Base-by-base conservation (phyloP, 2,888 invertebrate species). In the Marasmarcha lunaedactyla region DNA sequence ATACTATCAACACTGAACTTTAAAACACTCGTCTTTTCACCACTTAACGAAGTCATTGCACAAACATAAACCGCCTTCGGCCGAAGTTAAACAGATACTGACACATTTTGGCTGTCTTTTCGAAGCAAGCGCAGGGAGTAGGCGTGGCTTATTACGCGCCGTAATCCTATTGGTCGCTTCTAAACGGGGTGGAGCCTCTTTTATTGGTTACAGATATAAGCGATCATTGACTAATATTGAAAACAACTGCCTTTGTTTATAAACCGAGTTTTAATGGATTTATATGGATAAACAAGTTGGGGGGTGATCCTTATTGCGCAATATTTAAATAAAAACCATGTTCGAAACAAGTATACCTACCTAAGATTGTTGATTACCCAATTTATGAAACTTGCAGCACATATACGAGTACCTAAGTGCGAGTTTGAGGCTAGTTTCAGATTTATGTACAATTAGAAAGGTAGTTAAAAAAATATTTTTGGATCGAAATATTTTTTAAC, bases 1-100 rank as follows among this genome's bases (percentile, higher is more conserved):
- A 91, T 87, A 55, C 89, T 84, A 55, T 91, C 90, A 46, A 91
- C 88, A 54, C 91, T 90, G 58, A 91, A 91, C 76, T 90, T 90
- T 47, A 89, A 63, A 5, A 20, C 7, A 20, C 7, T 20, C 20
- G 20, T 20, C 53, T 84, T 84, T 47, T 72, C 73, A 65, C 74
- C 57, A 50, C 59, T 65, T 38, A 77, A 47, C 45, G 79, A 76
- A 56, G 77, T 81, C 77, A 78, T 77, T 52, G 52, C 57, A 51
- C 54, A 55, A 39, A 27, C 35, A 7, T 5, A 20, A 48, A 58
- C 63, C 52, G 45, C 49, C 50, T 55, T 41, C 48, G 50, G 49
- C 57, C 50, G 67, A 61, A 50, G 52, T 63, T 65, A 65, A 6
- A 6, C 9, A 67, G 70, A 77, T 69, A 83, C 81, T 81, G 67